A percentile compares a stretch with the other conserved stretches of the same genome.
Evolutionary conservation across 2,113 vertebrate species (phyloP).

Genomic region (Prolemur simus): DNA sequence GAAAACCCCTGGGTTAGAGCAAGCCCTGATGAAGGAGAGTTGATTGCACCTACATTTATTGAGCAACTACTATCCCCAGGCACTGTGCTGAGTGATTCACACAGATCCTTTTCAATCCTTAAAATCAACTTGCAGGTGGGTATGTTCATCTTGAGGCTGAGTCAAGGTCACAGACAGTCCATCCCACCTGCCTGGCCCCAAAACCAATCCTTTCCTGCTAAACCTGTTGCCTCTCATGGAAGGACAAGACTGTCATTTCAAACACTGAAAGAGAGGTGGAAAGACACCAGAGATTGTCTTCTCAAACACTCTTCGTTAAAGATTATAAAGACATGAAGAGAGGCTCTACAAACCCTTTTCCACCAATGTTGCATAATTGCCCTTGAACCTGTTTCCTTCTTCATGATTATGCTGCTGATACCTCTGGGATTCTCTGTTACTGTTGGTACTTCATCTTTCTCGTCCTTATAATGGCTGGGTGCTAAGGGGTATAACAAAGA

Average conservation of each 20-base stretch:
- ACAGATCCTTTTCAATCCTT: not conserved
- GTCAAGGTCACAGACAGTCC: not conserved
- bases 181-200: not conserved
- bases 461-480: not conserved
- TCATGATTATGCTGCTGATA: not conserved
- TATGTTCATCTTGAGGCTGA: not conserved
- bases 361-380: accelerated
- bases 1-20: not conserved
- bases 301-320: not conserved
- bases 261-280: not conserved
- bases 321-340: not conserved
- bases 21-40: not conserved
- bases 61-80: not conserved
- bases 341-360: not conserved
- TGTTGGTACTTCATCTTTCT: not conserved
- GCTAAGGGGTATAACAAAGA: not conserved
- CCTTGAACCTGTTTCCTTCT: not conserved
- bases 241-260: not conserved
- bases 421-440: not conserved
- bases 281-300: not conserved
- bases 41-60: not conserved
- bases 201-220: not conserved
- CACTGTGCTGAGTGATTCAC: not conserved
- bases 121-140: not conserved
- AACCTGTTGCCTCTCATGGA: not conserved